Base-by-base conservation (phyloP, 2,888 invertebrate genomes). In the Lepidonotus clava region DNA sequence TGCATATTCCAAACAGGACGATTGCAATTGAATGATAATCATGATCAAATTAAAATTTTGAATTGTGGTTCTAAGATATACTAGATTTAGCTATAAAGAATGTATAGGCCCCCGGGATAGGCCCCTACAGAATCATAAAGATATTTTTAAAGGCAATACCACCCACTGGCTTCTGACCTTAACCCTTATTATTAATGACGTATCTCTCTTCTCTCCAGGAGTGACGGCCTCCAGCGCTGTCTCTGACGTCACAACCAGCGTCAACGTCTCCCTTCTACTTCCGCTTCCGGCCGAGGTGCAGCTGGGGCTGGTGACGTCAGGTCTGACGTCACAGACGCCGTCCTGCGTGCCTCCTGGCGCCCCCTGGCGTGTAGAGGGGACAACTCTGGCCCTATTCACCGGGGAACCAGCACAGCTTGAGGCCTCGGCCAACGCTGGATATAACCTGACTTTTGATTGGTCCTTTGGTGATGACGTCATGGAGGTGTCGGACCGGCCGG, bases 361-460 rank as follows among this genome's bases (percentile, higher is more conserved):
- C 46, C 24, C 32, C 46, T 4, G 0, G 46, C 41, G 8, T 1
- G 32, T 1, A 14, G 11, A 21, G 2, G 4, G n/a, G 46, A 24
- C 2, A 24, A 41, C 24, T 24, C 32, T 28, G 46, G 46, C 51
- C 4, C 46, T 80, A 8, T 80, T 80, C 28, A 32, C 46, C 5
- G 2, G 51, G 41, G 80, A 80, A 80, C 0, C 28, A 0, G 46
- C 80, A 14, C 21, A 32, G 32, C 46, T 80, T 34, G 32, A 46
- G 46, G 80, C 80, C 28, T 41, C 80, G n/a, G 80, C n/a, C 28
- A 32, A 51, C 46, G 46, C 51, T 18, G 80, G 46, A 46, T 80
- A 46, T 21, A 80, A 80, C 46, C 24, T 80, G 28, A 80, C 80
- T 24, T 80, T 80, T 80, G 80, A 80, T 80, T 80, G 80, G 80